These are phyloP conservation scores for Bombus balteatus DNA, from an alignment of 1,140 invertebrate genomes.

Conservation along the genomic window DNA sequence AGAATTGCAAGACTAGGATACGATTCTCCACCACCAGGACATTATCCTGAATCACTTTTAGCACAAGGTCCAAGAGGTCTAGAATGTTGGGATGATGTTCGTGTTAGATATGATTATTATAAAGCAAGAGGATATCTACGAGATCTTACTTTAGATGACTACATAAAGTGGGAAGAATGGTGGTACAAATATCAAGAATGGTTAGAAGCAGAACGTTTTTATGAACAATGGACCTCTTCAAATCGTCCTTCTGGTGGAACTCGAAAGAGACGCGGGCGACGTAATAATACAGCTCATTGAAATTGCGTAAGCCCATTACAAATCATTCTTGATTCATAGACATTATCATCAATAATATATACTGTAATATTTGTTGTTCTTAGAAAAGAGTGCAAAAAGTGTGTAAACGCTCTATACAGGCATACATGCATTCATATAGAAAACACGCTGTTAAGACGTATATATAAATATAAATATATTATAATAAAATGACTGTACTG, in stretches of 20 bases:
- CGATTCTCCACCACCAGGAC: conserved; percentile 88
- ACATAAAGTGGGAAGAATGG: conserved; percentile 96
- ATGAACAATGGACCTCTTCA: conserved; percentile 87
- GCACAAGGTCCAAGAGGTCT: conserved; percentile 88
- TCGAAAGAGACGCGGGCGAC: conserved; percentile 77
- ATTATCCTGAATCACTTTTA: conserved; percentile 89
- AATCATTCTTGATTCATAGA: conserved; percentile 49
- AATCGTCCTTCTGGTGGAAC: conserved; percentile 73
- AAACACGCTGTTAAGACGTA: not conserved
- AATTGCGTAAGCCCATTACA: conserved; percentile 12
- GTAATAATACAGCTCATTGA: conserved; percentile 77
- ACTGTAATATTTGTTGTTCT: conserved; percentile 54
- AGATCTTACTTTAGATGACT: conserved; percentile 90
- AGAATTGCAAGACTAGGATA: conserved; percentile 80
- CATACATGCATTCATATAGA: conserved; percentile 44
- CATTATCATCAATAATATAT: conserved; percentile 45
- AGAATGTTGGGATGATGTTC: conserved; percentile 92
- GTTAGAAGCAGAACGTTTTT: conserved; percentile 92
- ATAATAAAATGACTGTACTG: conserved; percentile 63
- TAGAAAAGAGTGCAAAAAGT: conserved; percentile 42
- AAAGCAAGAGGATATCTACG: conserved; percentile 92
- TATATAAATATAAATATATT: conserved; percentile 22
- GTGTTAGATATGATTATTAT: conserved; percentile 93
- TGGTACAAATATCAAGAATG: conserved; percentile 96
- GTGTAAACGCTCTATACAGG: conserved; percentile 52